Evolutionary conservation across 2,888 invertebrate species (phyloP).

Genomic region (Amiota minor): DNA sequence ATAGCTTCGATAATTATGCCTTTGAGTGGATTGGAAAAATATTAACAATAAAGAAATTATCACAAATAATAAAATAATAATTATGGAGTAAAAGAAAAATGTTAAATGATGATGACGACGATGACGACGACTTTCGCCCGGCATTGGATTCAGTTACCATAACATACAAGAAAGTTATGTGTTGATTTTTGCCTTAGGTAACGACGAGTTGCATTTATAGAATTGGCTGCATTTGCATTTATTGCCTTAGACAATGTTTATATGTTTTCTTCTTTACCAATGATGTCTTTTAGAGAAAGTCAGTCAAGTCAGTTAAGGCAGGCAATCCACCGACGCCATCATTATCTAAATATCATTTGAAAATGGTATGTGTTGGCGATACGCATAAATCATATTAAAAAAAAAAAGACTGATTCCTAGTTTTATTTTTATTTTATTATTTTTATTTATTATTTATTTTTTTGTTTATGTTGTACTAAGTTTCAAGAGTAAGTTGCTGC

Average conservation of each 20-base stretch:
- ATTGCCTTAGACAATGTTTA: slow-evolving; percentile 23
- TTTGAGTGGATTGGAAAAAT: slow-evolving; percentile 19
- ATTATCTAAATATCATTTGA: too few species aligned
- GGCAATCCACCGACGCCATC: too few species aligned
- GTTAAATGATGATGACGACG: too few species aligned
- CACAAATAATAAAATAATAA: slow-evolving; percentile 62
- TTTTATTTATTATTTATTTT: background rate
- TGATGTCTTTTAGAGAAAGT: too few species aligned
- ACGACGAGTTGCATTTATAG: too few species aligned
- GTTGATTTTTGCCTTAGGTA: background rate
- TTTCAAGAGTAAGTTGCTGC: background rate
- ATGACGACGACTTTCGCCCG: slow-evolving; percentile 18
- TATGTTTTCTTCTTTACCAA: too few species aligned
- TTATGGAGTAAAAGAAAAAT: slow-evolving; percentile 26
- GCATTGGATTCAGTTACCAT: slow-evolving; percentile 14
- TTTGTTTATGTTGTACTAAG: background rate
- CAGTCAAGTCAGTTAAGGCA: too few species aligned
- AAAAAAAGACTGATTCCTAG: slow-evolving; percentile 13
- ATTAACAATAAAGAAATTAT: slow-evolving; percentile 65
- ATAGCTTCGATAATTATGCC: slow-evolving; percentile 30
- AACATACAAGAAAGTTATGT: slow-evolving; percentile 10
- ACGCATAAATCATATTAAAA: slow-evolving; percentile 23
- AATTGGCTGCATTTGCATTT: slow-evolving; percentile 23
- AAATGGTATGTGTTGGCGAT: slow-evolving; percentile 9
- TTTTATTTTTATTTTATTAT: background rate